phyloP scores from a whole-genome alignment of 2,797 vertebrate species.

The Semotilus atromaculatus region DNA sequence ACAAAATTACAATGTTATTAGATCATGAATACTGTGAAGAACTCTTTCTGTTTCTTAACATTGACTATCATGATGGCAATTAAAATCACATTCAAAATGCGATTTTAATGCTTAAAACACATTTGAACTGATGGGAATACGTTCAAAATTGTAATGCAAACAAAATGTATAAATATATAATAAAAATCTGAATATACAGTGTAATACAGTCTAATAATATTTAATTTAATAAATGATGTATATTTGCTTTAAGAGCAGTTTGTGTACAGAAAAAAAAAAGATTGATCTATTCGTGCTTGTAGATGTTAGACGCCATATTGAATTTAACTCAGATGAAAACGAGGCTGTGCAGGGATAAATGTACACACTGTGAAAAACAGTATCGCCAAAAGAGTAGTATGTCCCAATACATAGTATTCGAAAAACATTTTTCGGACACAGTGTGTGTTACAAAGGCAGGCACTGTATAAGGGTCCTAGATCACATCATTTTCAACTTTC shows the following conservation, averaged over 20 bases:
- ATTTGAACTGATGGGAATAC: background rate
- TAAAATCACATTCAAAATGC: constrained; percentile 19
- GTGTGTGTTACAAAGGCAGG: background rate
- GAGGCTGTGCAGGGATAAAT: background rate
- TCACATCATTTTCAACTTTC: background rate
- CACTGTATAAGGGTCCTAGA: background rate
- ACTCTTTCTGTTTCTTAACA: constrained; percentile 1
- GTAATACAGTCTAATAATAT: background rate
- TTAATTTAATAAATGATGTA: background rate
- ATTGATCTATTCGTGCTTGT: background rate
- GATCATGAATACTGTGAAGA: constrained; percentile 32
- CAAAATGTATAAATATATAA: background rate
- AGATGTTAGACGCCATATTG: background rate
- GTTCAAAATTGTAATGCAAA: background rate
- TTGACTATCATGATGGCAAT: background rate
- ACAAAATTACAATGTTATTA: constrained; percentile 45
- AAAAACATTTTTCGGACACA: too few relatives aligned
- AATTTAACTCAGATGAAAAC: background rate
- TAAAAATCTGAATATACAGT: background rate
- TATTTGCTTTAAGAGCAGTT: background rate
- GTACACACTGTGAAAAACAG: too few relatives aligned
- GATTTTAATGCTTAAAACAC: constrained; percentile 5
- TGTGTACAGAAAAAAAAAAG: background rate
- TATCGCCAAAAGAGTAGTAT: too few relatives aligned
- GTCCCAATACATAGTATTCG: too few relatives aligned